Conservation (phyloP, 2,888 invertebrate species). For the Plebejus argus region DNA sequence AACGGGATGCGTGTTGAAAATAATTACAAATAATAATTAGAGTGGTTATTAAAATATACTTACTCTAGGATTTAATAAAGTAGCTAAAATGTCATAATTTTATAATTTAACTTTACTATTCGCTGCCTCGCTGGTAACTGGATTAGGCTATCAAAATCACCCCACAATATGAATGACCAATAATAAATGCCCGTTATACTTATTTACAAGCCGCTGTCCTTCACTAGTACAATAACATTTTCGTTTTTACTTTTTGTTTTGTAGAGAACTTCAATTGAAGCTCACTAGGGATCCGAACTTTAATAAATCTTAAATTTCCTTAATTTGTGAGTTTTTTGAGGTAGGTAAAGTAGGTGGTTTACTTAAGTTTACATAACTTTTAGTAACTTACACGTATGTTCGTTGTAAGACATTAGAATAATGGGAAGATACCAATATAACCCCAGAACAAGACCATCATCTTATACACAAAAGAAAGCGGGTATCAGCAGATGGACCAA, state of each 20-base stretch:
- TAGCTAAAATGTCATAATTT: neutral
- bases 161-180: neutral
- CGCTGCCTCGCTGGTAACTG: neutral
- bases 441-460: too few species aligned
- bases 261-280: neutral
- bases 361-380: too few species aligned
- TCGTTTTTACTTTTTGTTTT: neutral
- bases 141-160: neutral
- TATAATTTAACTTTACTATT: neutral
- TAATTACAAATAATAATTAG: neutral
- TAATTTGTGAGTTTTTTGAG: too few species aligned
- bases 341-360: too few species aligned
- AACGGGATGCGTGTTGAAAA: constrained; percentile 8
- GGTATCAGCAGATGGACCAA: neutral
- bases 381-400: too few species aligned
- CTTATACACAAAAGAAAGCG: too few species aligned
- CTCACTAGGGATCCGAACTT: too few species aligned
- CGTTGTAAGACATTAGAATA: too few species aligned
- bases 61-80: neutral
- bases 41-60: neutral
- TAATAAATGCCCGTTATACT: neutral
- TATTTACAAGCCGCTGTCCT: neutral
- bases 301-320: too few species aligned
- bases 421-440: too few species aligned
- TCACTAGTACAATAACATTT: neutral